Evolutionary conservation across 2,888 invertebrate genomes (phyloP), one percentile per base, ranked within the genome.

Genomic region (Cactoblastis cactorum): DNA sequence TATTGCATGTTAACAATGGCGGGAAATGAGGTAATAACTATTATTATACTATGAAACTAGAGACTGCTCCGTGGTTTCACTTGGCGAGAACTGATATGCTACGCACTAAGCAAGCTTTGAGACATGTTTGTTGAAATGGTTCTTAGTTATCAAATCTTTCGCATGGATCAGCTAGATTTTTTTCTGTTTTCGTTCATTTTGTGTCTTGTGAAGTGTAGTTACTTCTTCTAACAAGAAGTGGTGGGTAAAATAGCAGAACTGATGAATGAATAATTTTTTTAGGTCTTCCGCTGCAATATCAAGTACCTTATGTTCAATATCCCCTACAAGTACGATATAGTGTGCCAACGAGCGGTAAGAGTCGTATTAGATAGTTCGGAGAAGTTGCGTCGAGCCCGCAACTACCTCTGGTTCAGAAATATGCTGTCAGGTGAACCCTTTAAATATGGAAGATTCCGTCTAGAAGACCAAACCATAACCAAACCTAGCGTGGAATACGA

Each of bases 241-340:
- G 22, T 4, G 3, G 5, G 3, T 22, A 22, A 22, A 22, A 22
- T 22, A 5, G 22, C 22, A 3, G 22, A 22, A 22, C 3, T 5
- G 22, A 22, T 22, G 4, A 0, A n/a, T n/a, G n/a, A n/a, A n/a
- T 15, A 9, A 32, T 17, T 12, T 15, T 3, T 37, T 39, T 61
- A 84, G 86, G 61, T 87, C 6, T 87, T 86, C 53, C 76, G 83
- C 33, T 87, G 88, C 62, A 84, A 84, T 56, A 74, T 86, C 33
- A 67, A 68, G 32, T 73, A 83, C 50, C 68, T 89, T 0, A 59
- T 56, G 6, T 84, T 83, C 61, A 83, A 84, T 60, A 76, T 70
- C 0, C 60, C 69, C 0, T 54, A 61, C 19, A 56, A 66, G 3
- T 61, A 62, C 2, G 88, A 88, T 55, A 67, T 69, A 0, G 78